Percentiles rank a stretch among this genome's conserved stretches.
Evolutionary conservation across 2,797 vertebrate genomes (phyloP).

Genomic region (Anisognathus igniventris): DNA sequence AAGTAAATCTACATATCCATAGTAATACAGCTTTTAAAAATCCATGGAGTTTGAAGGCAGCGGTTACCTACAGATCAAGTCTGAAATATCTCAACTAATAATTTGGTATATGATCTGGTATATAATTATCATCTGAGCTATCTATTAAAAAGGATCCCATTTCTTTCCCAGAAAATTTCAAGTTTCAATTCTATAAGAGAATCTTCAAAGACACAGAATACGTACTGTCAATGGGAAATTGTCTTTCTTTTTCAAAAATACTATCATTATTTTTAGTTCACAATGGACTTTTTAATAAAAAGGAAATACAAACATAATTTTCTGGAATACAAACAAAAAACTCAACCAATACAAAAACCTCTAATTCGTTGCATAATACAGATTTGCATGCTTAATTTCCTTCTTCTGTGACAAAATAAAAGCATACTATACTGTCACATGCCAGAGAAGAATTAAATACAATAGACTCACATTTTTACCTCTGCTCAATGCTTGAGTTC

Average conservation of each 20-base stretch:
- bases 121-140: neutral
- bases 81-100: neutral
- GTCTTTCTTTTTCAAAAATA: neutral
- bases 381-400: neutral
- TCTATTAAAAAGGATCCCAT: neutral
- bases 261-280: neutral
- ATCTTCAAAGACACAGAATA: neutral
- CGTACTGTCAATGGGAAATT: rapidly evolving
- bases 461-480: neutral
- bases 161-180: neutral
- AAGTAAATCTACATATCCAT: neutral
- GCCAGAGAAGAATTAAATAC: neutral
- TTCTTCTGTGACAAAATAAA: neutral
- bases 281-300: neutral
- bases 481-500: neutral
- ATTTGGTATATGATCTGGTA: neutral
- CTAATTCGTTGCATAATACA: neutral
- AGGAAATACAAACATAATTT: neutral
- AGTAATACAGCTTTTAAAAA: neutral
- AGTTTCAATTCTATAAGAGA: neutral
- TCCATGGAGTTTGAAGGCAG: neutral
- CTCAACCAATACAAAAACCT: neutral
- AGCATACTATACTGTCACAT: neutral
- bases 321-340: neutral
- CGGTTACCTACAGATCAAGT: neutral